Evolutionary conservation across 2,888 invertebrate genomes (phyloP).

Genomic region (Campopleginae sp.): DNA sequence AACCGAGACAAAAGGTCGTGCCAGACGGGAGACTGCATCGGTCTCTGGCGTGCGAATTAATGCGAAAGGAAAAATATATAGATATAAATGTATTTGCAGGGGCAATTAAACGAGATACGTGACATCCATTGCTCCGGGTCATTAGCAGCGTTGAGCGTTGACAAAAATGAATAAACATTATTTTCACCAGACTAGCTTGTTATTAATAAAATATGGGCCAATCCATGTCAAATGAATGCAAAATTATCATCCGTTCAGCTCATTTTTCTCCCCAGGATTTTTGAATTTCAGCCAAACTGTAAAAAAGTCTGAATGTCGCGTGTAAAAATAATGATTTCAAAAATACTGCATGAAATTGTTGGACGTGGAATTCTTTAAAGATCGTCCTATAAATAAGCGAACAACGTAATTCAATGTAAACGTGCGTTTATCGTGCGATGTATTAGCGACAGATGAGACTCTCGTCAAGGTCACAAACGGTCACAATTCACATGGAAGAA

Average conservation of each 20-base stretch:
- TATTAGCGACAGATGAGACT: constrained; percentile 59
- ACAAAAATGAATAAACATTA: constrained; percentile 24
- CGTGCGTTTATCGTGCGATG: constrained; percentile 60
- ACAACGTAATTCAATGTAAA: constrained; percentile 2
- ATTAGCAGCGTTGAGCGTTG: constrained; percentile 57
- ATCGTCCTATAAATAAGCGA: constrained; percentile 20
- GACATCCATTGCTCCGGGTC: constrained; percentile 47
- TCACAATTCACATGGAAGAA: constrained; percentile 3
- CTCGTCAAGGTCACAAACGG: constrained; percentile 13
- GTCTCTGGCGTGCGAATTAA: constrained; percentile 50
- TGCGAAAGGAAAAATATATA: constrained; percentile 14
- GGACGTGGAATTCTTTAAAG: not conserved
- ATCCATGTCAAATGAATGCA: not conserved
- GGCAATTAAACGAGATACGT: constrained; percentile 52
- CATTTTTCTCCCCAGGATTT: not conserved
- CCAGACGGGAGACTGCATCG: constrained; percentile 35
- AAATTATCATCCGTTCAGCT: not conserved
- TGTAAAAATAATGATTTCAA: not conserved
- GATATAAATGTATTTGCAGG: constrained; percentile 21
- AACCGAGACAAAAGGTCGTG: constrained; percentile 61
- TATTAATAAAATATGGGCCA: constrained; percentile 11
- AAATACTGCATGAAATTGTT: not conserved
- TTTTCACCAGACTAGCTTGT: constrained; percentile 25
- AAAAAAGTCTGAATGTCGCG: not conserved
- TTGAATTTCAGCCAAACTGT: not conserved